phyloP scores from a whole-genome alignment of 2,888 invertebrate genomes.

The Heliothis peltigera region DNA sequence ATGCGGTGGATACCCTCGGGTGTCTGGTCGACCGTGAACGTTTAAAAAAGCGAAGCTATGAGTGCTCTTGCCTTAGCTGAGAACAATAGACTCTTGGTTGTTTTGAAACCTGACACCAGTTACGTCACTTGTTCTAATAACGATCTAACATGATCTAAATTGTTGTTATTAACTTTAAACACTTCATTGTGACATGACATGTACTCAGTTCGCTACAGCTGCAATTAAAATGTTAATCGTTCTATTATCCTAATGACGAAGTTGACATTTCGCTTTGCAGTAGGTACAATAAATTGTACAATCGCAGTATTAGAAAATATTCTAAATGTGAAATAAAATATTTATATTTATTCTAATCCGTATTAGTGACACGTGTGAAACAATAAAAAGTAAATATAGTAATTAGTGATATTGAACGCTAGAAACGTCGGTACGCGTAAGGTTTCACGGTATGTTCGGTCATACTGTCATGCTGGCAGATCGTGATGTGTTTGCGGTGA shows the following conservation, averaged over 20 bases:
- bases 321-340: conserved; percentile 1
- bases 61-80: conserved; percentile 68
- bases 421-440: conserved; percentile 59
- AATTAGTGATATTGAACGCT: conserved; percentile 29
- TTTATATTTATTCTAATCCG: not conserved
- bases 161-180: conserved; percentile 59
- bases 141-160: conserved; percentile 66
- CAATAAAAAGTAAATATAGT: conserved; percentile 17
- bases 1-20: conserved; percentile 26
- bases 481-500: conserved; percentile 47
- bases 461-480: conserved; percentile 47
- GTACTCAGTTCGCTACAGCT: conserved; percentile 70
- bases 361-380: conserved; percentile 10
- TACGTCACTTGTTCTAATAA: conserved; percentile 70
- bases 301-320: conserved; percentile 30
- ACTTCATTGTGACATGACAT: conserved; percentile 60
- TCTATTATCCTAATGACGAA: conserved; percentile 35
- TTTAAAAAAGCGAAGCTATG: conserved; percentile 61
- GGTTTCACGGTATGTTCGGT: conserved; percentile 68
- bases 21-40: conserved; percentile 60
- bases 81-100: conserved; percentile 72
- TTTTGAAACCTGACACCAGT: conserved; percentile 73
- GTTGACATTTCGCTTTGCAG: conserved; percentile 41
- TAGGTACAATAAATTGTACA: conserved; percentile 17
- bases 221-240: conserved; percentile 44